Conservation (phyloP, 2,797 vertebrate species). For the Podargus strigoides region DNA sequence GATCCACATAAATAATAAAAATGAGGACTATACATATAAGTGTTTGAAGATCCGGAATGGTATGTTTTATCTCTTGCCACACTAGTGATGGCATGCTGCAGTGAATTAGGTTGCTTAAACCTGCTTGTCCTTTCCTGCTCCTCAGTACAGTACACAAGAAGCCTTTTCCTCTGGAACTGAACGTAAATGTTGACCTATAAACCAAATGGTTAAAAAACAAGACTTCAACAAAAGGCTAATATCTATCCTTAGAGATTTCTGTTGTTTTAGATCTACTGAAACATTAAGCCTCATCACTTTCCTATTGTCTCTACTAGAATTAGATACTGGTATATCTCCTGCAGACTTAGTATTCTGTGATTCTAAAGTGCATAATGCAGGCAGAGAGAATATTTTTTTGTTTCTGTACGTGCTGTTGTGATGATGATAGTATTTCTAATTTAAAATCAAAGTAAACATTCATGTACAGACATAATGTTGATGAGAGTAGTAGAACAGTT, state of each 20-base stretch:
- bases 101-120: background rate
- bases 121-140: background rate
- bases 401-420: background rate
- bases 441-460: background rate
- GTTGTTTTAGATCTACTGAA: background rate
- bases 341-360: background rate
- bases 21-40: accelerated
- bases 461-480: background rate
- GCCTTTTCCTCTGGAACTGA: background rate
- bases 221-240: background rate
- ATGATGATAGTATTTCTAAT: background rate
- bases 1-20: background rate
- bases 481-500: background rate
- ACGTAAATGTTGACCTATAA: background rate
- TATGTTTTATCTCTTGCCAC: background rate
- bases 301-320: background rate
- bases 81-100: background rate
- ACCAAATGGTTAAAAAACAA: background rate
- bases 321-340: background rate
- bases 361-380: background rate
- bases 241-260: background rate
- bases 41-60: background rate
- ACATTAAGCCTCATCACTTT: background rate
- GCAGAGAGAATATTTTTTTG: background rate
- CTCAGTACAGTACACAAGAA: background rate